A percentile compares a stretch with the other conserved stretches of the same genome.
phyloP scores from a whole-genome alignment of 2,888 invertebrate species.

The Cephus pulcher region DNA sequence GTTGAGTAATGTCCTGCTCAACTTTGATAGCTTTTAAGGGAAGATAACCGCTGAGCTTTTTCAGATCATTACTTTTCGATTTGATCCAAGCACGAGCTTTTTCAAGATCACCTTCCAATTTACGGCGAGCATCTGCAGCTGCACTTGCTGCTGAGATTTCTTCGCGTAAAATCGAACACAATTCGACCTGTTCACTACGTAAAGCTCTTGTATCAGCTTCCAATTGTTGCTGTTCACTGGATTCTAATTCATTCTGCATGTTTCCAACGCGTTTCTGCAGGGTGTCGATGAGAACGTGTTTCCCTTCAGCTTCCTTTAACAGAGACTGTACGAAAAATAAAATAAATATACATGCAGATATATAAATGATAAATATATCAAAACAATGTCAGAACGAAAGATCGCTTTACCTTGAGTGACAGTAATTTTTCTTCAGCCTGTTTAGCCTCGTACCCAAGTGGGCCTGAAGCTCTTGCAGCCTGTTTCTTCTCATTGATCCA shows the following conservation, averaged over 20 bases:
- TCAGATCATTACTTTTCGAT: slow-evolving; percentile 79
- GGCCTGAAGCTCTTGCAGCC: slow-evolving; percentile 74
- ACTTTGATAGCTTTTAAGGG: slow-evolving; percentile 85
- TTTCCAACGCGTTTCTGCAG: slow-evolving; percentile 86
- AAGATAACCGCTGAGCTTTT: slow-evolving; percentile 80
- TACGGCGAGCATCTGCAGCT: slow-evolving; percentile 77
- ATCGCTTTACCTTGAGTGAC: slow-evolving; percentile 70
- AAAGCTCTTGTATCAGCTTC: slow-evolving; percentile 80
- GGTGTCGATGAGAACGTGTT: slow-evolving; percentile 84
- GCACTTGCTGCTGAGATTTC: slow-evolving; percentile 80
- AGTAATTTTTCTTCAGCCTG: slow-evolving; percentile 81
- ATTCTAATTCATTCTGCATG: slow-evolving; percentile 87
- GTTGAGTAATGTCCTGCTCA: slow-evolving; percentile 83
- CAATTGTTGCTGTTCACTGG: slow-evolving; percentile 83
- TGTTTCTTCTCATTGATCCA: slow-evolving; percentile 84
- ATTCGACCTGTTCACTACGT: slow-evolving; percentile 79
- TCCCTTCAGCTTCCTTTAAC: slow-evolving; percentile 86
- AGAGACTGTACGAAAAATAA: slow-evolving; percentile 67
- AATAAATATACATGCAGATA: not conserved
- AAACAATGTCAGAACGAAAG: slow-evolving; percentile 10
- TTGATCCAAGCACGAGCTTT: slow-evolving; percentile 86
- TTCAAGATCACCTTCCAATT: slow-evolving; percentile 83
- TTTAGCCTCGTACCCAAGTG: slow-evolving; percentile 82
- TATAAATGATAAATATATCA: not conserved
- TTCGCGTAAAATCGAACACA: slow-evolving; percentile 77